Evolutionary conservation across 2,797 vertebrate genomes (phyloP).

Genomic region (Brachymystax lenok): DNA sequence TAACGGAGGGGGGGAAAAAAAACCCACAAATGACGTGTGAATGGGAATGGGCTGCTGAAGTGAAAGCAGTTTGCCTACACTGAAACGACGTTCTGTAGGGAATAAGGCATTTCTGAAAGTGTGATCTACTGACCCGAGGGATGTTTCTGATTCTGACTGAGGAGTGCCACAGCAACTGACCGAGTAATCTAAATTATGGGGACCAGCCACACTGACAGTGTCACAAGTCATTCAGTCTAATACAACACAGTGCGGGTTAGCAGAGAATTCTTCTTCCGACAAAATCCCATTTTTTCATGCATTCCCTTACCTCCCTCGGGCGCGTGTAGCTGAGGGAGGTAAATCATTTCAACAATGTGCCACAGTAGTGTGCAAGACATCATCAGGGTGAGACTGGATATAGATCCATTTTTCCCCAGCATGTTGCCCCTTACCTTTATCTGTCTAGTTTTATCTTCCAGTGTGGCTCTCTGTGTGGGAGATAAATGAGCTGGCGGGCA

Average conservation of each 20-base stretch:
- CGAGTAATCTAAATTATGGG: background rate
- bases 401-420: constrained; percentile 29
- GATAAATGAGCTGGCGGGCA: constrained; percentile 46
- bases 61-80: background rate
- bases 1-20: background rate
- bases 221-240: background rate
- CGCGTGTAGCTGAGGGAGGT: constrained; percentile 25
- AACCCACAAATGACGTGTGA: background rate
- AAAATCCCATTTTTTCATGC: constrained; percentile 26
- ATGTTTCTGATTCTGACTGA: background rate
- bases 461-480: constrained; percentile 25
- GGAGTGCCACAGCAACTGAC: background rate
- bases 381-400: constrained; percentile 19
- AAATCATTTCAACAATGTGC: constrained; percentile 41
- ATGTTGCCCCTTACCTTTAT: constrained; percentile 26
- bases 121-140: background rate
- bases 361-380: constrained; percentile 3
- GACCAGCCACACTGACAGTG: background rate
- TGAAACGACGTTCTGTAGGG: background rate
- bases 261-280: constrained; percentile 18
- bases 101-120: background rate
- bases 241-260: constrained; percentile 14
- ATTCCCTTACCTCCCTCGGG: background rate
- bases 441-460: constrained; percentile 32
- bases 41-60: background rate